Base-by-base conservation (phyloP, 2,888 invertebrate genomes). In the Ptilodon capucinus region DNA sequence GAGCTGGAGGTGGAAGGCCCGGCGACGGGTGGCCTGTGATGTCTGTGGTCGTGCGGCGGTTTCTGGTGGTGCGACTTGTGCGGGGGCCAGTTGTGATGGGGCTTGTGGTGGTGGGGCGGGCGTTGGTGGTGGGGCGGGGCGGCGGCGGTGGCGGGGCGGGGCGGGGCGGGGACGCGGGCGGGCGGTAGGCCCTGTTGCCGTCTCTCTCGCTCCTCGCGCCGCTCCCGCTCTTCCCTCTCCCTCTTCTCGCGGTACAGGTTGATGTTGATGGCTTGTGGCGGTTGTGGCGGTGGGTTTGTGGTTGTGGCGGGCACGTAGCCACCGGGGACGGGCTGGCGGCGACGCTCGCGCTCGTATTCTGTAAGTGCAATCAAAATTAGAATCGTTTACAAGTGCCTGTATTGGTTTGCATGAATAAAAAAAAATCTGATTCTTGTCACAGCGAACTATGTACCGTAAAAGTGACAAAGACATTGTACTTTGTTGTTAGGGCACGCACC, bases 241-340 rank as follows among this genome's bases (percentile, higher is more conserved):
- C 92, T 89, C 69, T 94, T 93, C 71, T 94, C 94, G 17, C 93
- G 85, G 74, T 94, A 94, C 8, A 94, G 91, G 46, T 93, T 92
- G 63, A 93, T 92, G 70, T 92, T 92, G 46, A 92, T 91, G 65
- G 92, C 92, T 62, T 93, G 92, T 2, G 90, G 89, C 19, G 90
- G 74, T 47, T 86, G 74, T 45, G 82, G 69, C 21, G 87, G 63
- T 46, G 81, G 70, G 1, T 86, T 56, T 0, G 77, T 59, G 3
- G 74, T 54, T 0, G 83, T 76, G 0, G 89, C 88, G 0, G 91
- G 89, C 1, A 90, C 88, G 61, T 91, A 91, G 1, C 90, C 89
- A 21, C 91, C 90, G 0, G 86, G 81, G 1, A 76, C 76, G 1
- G 85, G 86, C 48, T 83, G 84, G 0, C 90, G 81, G 17, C 87